A percentile compares a stretch with the other conserved stretches of the same genome.
phyloP scores from a whole-genome alignment of 2,113 vertebrate species.

The Toxotes jaculatrix region DNA sequence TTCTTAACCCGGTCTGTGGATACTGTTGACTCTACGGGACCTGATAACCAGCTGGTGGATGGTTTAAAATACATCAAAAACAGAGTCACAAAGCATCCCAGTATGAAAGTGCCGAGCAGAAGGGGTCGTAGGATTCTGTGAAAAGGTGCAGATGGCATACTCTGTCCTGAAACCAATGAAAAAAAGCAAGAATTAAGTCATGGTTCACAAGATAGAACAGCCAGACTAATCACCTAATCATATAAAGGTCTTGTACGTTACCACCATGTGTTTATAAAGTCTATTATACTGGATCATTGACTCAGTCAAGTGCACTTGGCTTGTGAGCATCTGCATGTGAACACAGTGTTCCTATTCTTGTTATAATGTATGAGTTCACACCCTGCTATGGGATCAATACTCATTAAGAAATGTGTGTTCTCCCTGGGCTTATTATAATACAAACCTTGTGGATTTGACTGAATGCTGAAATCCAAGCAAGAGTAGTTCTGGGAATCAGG shows the following conservation, averaged over 20 bases:
- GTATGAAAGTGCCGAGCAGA: slow-evolving; percentile 90
- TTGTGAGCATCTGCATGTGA: slow-evolving; percentile 9
- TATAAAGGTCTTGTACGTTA: not conserved
- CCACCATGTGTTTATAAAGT: not conserved
- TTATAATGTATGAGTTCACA: not conserved
- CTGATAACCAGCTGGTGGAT: slow-evolving; percentile 93
- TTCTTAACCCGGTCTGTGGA: slow-evolving; percentile 92
- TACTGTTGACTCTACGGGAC: slow-evolving; percentile 91
- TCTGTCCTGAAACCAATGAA: slow-evolving; percentile 87
- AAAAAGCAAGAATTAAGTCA: slow-evolving; percentile 7
- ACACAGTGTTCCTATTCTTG: slow-evolving; percentile 3
- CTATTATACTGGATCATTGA: not conserved
- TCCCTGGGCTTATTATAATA: slow-evolving; percentile 21
- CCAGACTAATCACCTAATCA: not conserved
- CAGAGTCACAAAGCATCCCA: slow-evolving; percentile 95
- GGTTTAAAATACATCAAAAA: slow-evolving; percentile 98
- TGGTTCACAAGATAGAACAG: slow-evolving; percentile 5
- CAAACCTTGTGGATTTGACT: slow-evolving; percentile 81
- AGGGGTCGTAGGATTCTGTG: slow-evolving; percentile 97
- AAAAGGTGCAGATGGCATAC: slow-evolving; percentile 93
- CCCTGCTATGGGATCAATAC: not conserved
- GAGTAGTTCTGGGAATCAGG: slow-evolving; percentile 45
- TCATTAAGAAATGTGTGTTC: not conserved
- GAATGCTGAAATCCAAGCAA: slow-evolving; percentile 76
- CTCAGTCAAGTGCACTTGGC: not conserved